These are phyloP conservation scores for Chrosomus eos DNA, from an alignment of 2,797 vertebrate genomes.

Conservation along the genomic window DNA sequence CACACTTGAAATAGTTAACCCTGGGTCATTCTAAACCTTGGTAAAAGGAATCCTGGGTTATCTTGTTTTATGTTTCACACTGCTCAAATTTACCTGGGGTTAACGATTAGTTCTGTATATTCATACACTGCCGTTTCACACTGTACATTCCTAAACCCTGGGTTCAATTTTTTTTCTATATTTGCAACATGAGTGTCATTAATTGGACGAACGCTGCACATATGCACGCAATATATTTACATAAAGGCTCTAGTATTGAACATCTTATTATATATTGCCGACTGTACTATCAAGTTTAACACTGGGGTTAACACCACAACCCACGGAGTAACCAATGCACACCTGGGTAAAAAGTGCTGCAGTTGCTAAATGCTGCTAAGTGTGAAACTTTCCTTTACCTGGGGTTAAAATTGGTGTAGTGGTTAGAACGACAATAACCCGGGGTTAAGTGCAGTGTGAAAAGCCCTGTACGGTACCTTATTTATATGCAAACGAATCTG, in stretches of 20 bases:
- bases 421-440: not conserved
- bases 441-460: not conserved
- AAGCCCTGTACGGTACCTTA: not conserved
- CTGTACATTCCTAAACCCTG: not conserved
- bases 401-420: not conserved
- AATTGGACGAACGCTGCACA: not conserved
- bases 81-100: not conserved
- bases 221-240: not conserved
- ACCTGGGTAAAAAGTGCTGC: not conserved
- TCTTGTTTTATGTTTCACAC: not conserved
- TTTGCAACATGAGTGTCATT: not conserved
- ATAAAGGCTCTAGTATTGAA: not conserved
- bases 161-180: not conserved
- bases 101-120: not conserved
- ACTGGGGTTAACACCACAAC: not conserved
- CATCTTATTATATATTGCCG: not conserved
- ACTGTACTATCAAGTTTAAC: not conserved
- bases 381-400: not conserved
- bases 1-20: too few relatives aligned
- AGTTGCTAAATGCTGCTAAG: not conserved
- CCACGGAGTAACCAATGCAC: too few relatives aligned
- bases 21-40: too few relatives aligned
- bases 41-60: too few relatives aligned
- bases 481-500: not conserved
- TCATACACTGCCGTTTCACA: not conserved